phyloP scores from a whole-genome alignment of 2,113 vertebrate species.

The Gambusia affinis region DNA sequence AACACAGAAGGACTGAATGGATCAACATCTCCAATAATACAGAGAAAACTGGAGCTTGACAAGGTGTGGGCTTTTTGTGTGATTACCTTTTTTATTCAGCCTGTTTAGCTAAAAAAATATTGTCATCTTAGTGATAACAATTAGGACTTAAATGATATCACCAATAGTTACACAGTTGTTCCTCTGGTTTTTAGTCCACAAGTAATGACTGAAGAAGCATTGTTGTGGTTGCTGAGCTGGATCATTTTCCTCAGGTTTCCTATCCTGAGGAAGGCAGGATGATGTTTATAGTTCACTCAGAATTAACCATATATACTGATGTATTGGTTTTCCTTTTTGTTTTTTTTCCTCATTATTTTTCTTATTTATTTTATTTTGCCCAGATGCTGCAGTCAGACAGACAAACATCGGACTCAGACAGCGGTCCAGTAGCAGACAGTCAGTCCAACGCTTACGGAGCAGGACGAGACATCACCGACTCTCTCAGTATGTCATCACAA shows the following conservation, averaged over 20 bases:
- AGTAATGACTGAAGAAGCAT: conserved; percentile 45
- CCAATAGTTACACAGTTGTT: conserved; percentile 52
- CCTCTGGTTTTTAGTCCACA: conserved; percentile 37
- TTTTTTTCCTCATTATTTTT: neutral
- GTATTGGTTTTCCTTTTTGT: neutral
- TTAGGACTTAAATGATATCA: conserved; percentile 36
- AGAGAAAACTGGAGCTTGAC: conserved; percentile 89
- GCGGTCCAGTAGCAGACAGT: conserved; percentile 60
- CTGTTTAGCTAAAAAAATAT: neutral
- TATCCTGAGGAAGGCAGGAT: conserved; percentile 10
- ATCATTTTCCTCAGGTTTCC: conserved; percentile 28
- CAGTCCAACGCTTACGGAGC: conserved; percentile 35
- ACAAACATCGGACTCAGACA: conserved; percentile 73
- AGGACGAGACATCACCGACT: conserved; percentile 58
- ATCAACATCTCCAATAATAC: conserved; percentile 87
- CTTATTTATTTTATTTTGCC: neutral
- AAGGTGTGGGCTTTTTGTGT: conserved; percentile 81
- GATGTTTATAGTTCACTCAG: neutral
- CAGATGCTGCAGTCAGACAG: conserved; percentile 67
- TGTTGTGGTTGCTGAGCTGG: conserved; percentile 53
- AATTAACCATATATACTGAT: neutral
- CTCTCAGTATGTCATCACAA: conserved; percentile 59
- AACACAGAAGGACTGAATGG: conserved; percentile 72
- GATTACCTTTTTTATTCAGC: neutral
- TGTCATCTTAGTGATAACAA: conserved; percentile 15